A percentile compares a stretch with the other conserved stretches of the same genome.
phyloP scores from a whole-genome alignment of 2,113 vertebrate species.

The Megaceryle maxima region DNA sequence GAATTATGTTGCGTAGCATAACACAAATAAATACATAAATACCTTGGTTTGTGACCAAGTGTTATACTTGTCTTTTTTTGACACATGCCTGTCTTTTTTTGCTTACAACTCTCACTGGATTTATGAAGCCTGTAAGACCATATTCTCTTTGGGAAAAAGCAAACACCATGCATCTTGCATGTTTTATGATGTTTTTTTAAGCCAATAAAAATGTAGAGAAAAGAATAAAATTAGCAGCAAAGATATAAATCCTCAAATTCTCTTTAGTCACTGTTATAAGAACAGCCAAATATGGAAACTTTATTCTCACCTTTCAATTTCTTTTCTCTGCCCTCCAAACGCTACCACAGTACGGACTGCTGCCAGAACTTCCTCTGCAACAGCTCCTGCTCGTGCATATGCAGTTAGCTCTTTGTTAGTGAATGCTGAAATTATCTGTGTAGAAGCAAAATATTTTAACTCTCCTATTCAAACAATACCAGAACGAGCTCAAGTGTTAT shows the following conservation, averaged over 20 bases:
- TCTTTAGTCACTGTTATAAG: background rate
- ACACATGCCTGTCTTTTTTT: background rate
- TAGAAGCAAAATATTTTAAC: background rate
- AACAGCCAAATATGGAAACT: background rate
- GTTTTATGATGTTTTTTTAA: background rate
- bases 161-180: background rate
- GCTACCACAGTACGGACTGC: conserved; percentile 84
- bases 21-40: background rate
- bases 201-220: background rate
- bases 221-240: background rate
- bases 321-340: conserved; percentile 87
- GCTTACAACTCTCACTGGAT: background rate
- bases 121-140: background rate
- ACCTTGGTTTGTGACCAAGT: background rate
- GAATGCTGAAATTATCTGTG: conserved; percentile 82
- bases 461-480: background rate
- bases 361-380: conserved; percentile 90
- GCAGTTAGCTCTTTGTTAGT: conserved; percentile 84
- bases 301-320: conserved; percentile 80
- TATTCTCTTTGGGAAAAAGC: background rate
- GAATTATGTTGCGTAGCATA: background rate
- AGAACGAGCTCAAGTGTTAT: background rate
- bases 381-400: conserved; percentile 88
- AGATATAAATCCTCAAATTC: background rate
- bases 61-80: background rate